Base-by-base conservation (phyloP, 2,797 vertebrate genomes). In the Cynodonichthys magdalenae region DNA sequence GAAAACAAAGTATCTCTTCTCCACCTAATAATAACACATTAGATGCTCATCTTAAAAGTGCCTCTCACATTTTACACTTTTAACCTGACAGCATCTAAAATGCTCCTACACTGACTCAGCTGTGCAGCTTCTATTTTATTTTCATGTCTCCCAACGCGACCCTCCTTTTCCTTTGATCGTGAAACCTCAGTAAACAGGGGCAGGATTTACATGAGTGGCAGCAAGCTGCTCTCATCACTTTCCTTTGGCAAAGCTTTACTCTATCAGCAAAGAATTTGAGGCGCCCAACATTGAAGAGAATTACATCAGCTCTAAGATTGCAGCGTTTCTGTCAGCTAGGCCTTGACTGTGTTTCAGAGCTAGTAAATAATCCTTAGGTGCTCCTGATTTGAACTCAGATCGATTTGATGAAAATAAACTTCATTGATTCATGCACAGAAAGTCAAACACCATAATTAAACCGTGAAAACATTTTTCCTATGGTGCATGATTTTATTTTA, bases 1-100 rank as follows among this genome's bases (percentile, higher is more conserved):
- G 61, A 64, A 45, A 85, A 92, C n/a, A 93, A 92, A 90, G 94
- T 45, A 45, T n/a, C 8, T 95, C 89, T 93, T 90, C 87, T 73
- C 79, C 93, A 56, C 93, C 92, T 94, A 94, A 50, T 19, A 6
- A 50, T n/a, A 6, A 47, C 63, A 56, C 63, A 72, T 72, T 81
- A 70, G 50, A 68, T 66, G 42, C 19, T 49, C 45, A 50, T 57
- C 55, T 62, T 67, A 77, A 48, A 77, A 70, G 53, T 29, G 53
- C 20, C 49, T 46, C 53, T 52, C 68, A 57, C 63, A 56, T 24
- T 66, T 36, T 54, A 64, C 27, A 59, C 53, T 63, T 39, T 66
- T 59, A 73, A 70, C 55, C 64, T 34, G 53, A 41, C 50, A n/a
- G 15, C 42, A 66, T 46, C 50, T 45, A 53, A 70, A 31, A 73